Conservation (phyloP, 2,797 vertebrate genomes). For the Sebastes oblongus region DNA sequence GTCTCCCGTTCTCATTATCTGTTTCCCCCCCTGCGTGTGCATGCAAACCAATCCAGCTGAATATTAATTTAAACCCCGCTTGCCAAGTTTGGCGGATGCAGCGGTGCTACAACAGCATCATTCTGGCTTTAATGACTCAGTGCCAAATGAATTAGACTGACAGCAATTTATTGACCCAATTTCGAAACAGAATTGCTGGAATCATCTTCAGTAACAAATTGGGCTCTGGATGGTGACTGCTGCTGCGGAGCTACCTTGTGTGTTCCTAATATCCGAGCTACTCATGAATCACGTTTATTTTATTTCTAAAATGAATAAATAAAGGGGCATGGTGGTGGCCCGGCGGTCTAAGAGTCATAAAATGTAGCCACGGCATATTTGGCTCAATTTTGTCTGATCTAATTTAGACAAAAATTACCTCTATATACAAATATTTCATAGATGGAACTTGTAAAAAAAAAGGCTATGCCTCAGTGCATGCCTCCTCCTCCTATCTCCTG, state of each 20-base stretch:
- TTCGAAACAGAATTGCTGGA: conserved; percentile 62
- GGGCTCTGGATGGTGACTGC: conserved; percentile 42
- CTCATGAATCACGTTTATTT: conserved; percentile 5
- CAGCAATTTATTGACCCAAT: conserved; percentile 78
- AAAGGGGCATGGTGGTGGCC: neutral
- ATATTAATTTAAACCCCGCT: conserved; percentile 61
- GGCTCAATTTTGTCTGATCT: neutral
- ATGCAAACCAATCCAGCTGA: conserved; percentile 50
- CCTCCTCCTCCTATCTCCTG: too few species aligned
- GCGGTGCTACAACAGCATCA: conserved; percentile 47
- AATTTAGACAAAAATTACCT: neutral
- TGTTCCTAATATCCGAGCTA: neutral
- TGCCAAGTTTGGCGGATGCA: conserved; percentile 58
- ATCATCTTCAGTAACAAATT: conserved; percentile 64
- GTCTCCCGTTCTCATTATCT: conserved; percentile 37
- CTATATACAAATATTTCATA: too few species aligned
- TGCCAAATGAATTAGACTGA: conserved; percentile 73
- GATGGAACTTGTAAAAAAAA: too few species aligned
- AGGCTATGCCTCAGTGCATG: too few species aligned
- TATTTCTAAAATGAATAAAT: neutral
- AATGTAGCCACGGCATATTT: neutral
- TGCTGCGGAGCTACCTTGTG: conserved; percentile 19
- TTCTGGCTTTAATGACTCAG: conserved; percentile 67
- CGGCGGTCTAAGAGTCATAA: neutral
- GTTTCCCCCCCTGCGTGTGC: neutral